Evolutionary conservation across 1,140 invertebrate genomes (phyloP).

Genomic region (Lasioglossum albipes): DNA sequence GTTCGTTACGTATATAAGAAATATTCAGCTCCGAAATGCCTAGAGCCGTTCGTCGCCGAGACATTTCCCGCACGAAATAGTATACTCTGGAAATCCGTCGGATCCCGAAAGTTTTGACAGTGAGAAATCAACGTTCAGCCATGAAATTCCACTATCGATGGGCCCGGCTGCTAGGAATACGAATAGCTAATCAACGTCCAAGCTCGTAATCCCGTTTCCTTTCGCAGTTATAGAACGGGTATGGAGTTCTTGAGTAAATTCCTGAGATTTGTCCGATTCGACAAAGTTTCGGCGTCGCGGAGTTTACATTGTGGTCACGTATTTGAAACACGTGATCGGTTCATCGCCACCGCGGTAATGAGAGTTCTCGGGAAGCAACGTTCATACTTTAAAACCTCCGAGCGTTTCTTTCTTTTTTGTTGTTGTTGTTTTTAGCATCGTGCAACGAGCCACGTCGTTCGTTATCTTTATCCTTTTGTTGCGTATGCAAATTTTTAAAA

Average conservation of each 20-base stretch:
- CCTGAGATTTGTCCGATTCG: slow-evolving; percentile 27
- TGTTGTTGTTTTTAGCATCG: too few species aligned
- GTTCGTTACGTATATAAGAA: too few species aligned
- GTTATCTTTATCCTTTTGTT: background rate
- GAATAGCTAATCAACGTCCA: slow-evolving; percentile 17
- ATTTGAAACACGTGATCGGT: slow-evolving; percentile 30
- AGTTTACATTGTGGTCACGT: slow-evolving; percentile 45
- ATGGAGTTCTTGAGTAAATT: slow-evolving; percentile 20
- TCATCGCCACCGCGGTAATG: slow-evolving; percentile 6
- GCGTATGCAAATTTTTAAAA: too few species aligned
- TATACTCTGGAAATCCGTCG: background rate
- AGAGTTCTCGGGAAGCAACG: background rate
- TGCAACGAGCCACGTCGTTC: too few species aligned
- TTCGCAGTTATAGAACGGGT: background rate
- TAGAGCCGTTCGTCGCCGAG: background rate
- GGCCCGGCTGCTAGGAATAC: background rate
- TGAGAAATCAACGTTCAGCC: background rate
- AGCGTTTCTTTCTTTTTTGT: too few species aligned
- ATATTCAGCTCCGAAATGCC: too few species aligned
- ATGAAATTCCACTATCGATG: slow-evolving; percentile 1
- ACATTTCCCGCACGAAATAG: background rate
- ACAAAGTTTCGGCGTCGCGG: slow-evolving; percentile 18
- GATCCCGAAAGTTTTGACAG: too few species aligned
- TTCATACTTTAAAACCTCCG: background rate
- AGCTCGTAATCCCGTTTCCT: slow-evolving; percentile 10